A percentile compares a stretch with the other conserved stretches of the same genome.
phyloP scores from a whole-genome alignment of 2,797 vertebrate species.

The Intellagama lesueurii region DNA sequence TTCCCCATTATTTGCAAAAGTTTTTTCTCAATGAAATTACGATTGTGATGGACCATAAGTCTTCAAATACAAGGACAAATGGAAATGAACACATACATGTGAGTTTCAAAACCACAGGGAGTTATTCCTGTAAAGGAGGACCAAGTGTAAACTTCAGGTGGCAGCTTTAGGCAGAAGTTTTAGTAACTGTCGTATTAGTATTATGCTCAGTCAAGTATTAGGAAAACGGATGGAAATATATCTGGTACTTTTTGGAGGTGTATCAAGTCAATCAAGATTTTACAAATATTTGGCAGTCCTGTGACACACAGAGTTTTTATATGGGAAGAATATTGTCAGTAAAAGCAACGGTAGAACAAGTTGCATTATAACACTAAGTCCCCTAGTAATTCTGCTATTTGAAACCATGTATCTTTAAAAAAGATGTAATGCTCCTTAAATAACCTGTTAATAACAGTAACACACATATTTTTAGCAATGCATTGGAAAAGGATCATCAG shows the following conservation, averaged over 20 bases:
- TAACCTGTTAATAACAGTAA: background rate
- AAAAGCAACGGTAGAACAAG: background rate
- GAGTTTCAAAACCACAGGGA: background rate
- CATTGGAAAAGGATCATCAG: background rate
- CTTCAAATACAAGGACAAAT: background rate
- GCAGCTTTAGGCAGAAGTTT: background rate
- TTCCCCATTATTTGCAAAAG: background rate
- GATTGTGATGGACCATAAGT: background rate
- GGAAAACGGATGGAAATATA: background rate
- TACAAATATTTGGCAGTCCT: background rate
- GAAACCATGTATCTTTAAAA: background rate
- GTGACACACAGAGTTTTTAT: background rate
- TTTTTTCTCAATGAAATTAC: background rate
- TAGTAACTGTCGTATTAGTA: background rate
- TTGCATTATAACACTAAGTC: background rate
- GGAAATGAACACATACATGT: background rate
- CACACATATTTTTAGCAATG: background rate
- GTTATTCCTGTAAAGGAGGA: background rate
- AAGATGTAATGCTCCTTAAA: background rate
- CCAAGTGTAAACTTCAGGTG: background rate
- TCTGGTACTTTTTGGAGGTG: background rate
- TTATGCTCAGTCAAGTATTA: background rate
- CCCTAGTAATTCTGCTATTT: background rate
- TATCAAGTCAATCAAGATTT: background rate
- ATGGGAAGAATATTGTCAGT: conserved; percentile 5